Conservation (phyloP, 1,140 invertebrate genomes). For the Anastatus disparis region DNA sequence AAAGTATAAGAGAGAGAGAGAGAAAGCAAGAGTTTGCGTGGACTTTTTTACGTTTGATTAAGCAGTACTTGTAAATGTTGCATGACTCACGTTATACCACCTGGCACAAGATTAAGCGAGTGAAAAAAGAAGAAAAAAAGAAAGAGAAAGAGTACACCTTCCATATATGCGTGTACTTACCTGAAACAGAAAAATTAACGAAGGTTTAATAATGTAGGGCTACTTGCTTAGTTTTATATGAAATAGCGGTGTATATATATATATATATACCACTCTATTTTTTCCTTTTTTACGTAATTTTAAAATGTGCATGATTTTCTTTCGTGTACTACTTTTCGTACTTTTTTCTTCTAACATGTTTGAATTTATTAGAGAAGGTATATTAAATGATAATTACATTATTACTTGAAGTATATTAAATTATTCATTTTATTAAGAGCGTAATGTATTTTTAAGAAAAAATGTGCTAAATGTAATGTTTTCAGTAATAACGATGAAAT, state of each 20-base stretch:
- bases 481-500: no score
- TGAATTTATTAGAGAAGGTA: no score
- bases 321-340: not conserved
- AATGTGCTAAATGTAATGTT: no score
- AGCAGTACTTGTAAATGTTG: conserved; percentile 9
- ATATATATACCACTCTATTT: no score
- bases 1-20: not conserved
- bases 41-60: conserved; percentile 22
- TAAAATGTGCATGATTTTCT: not conserved
- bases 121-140: not conserved
- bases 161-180: conserved; percentile 8
- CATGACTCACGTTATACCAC: conserved; percentile 19
- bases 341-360: not conserved
- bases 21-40: not conserved
- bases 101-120: conserved; percentile 6
- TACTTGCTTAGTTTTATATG: not conserved
- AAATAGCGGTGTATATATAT: not conserved
- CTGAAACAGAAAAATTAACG: conserved; percentile 31
- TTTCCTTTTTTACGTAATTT: not conserved
- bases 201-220: conserved; percentile 7
- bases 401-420: no score
- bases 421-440: no score
- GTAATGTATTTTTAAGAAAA: no score
- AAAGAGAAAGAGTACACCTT: conserved; percentile 11
- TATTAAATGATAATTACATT: no score